A percentile compares a stretch with the other conserved stretches of the same genome.
Conservation (phyloP, 1,140 invertebrate species). For the Ylistrum balloti region DNA sequence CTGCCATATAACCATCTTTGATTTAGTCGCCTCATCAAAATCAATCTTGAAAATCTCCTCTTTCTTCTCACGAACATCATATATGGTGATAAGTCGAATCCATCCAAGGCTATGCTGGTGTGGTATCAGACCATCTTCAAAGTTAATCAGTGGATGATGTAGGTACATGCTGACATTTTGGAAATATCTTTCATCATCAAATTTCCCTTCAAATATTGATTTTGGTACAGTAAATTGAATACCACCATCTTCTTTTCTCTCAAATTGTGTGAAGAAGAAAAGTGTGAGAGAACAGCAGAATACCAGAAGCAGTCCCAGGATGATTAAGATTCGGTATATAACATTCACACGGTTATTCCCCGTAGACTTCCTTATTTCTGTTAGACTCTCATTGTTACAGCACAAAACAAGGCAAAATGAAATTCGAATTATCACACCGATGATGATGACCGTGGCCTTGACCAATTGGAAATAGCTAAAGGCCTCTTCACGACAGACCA, state of each 20-base stretch:
- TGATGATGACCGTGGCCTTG: conserved; percentile 73
- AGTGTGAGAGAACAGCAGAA: conserved; percentile 66
- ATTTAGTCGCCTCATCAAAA: conserved; percentile 61
- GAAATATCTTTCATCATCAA: conserved; percentile 74
- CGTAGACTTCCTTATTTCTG: conserved; percentile 57
- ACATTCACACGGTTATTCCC: conserved; percentile 63
- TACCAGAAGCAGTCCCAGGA: conserved; percentile 72
- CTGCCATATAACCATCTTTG: conserved; percentile 65
- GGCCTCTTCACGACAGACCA: conserved; percentile 75
- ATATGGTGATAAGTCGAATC: conserved; percentile 67
- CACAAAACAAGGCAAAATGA: conserved; percentile 69
- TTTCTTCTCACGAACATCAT: conserved; percentile 64
- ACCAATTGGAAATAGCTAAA: conserved; percentile 77
- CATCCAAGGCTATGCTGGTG: conserved; percentile 57
- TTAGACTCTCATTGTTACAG: conserved; percentile 69
- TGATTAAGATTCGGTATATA: conserved; percentile 70
- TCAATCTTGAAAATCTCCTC: conserved; percentile 63
- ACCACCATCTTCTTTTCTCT: conserved; percentile 65
- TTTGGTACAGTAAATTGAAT: conserved; percentile 71
- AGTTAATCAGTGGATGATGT: conserved; percentile 67
- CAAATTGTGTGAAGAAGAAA: conserved; percentile 74
- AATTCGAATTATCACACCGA: conserved; percentile 71
- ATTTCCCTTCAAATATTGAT: conserved; percentile 70
- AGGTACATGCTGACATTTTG: conserved; percentile 73
- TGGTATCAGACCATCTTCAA: not conserved